Base-by-base conservation (phyloP, 2,113 vertebrate genomes). In the Progne subis region DNA sequence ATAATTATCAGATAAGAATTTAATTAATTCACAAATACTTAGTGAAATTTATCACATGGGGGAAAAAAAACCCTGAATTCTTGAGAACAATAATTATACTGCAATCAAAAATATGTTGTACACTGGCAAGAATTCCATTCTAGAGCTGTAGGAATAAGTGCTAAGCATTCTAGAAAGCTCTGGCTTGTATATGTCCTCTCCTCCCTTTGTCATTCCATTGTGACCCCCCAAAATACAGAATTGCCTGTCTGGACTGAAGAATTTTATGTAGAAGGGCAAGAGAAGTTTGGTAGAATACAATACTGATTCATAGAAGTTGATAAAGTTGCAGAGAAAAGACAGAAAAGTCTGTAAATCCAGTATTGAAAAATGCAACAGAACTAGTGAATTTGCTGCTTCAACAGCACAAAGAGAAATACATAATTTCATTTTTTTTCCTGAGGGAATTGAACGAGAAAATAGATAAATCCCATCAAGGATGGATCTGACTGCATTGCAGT, bases 1-100 rank as follows among this genome's bases (percentile, higher is more conserved):
- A 79, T 76, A 83, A 94, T 86, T 91, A 92, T 80, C 26, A 84
- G 70, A 43, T 87, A 97, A 82, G 28, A 75, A 77, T 94, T 88
- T 85, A 82, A 94, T 94, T 96, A 89, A 82, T 63, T 94, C 71
- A 74, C 29, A 70, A 77, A 94, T 49, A 90, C 14, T 82, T 86
- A 74, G 21, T 55, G 50, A 72, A 88, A 74, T 93, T 95, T 94
- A 69, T 47, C 39, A 90, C 63, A 68, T 20, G 18, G 26, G 21
- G 5, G 9, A 0, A 14, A 81, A 80, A 74, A 72, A 12, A 7
- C 1, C 8, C 29, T 44, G 37, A 91, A 75, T 71, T 43, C 59
- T 43, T 75, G 47, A 88, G 41, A 90, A 86, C 59, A 81, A 53
- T 31, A 92, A 88, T 76, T 79, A 41, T 28, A 49, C 7, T 64